phyloP scores from a whole-genome alignment of 2,113 vertebrate genomes.

The Xerus inauris region DNA sequence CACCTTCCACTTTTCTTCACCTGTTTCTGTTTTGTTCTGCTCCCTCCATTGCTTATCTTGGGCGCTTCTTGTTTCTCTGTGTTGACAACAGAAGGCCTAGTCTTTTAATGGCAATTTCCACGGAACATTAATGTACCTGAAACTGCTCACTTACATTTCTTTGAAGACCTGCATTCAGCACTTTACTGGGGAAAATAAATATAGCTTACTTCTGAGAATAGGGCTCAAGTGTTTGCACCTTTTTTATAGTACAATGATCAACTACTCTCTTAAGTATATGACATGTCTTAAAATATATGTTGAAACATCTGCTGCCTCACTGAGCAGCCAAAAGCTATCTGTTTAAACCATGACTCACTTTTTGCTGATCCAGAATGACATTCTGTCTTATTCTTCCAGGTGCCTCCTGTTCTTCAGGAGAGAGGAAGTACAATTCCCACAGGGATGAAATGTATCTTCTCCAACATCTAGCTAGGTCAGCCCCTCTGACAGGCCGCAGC shows the following conservation, averaged over 20 bases:
- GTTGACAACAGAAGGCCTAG: neutral
- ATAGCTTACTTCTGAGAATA: neutral
- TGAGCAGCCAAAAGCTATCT: neutral
- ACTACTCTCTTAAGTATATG: neutral
- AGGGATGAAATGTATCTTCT: neutral
- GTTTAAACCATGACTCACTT: neutral
- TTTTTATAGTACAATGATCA: constrained; percentile 40
- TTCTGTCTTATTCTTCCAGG: neutral
- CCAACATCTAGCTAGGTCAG: neutral
- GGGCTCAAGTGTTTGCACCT: neutral
- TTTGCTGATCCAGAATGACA: neutral
- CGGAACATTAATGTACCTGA: neutral
- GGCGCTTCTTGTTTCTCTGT: neutral
- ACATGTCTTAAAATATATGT: neutral
- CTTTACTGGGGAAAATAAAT: neutral
- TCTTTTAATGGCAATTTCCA: neutral
- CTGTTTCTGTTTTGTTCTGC: neutral
- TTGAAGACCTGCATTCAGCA: constrained; percentile 2
- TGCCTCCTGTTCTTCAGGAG: neutral
- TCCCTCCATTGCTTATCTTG: neutral
- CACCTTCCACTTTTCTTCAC: neutral
- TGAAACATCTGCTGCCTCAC: constrained; percentile 23
- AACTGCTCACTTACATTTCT: neutral
- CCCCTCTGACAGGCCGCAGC: neutral
- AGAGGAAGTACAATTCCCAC: neutral